Percentiles rank a stretch among this genome's conserved stretches.
phyloP scores from a whole-genome alignment of 2,113 vertebrate genomes.

The Meles meles region DNA sequence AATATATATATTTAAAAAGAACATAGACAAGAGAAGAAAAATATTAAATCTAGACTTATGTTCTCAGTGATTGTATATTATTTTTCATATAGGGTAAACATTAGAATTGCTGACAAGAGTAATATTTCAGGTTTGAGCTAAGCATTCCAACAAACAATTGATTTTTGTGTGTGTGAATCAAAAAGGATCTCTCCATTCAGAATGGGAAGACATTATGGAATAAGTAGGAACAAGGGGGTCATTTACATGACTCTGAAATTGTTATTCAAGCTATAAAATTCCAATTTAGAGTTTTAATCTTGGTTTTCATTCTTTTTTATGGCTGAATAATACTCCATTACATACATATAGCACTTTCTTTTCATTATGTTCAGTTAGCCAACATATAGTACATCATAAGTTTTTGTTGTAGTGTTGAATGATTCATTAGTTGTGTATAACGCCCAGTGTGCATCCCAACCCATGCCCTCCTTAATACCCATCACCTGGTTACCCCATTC shows the following conservation, averaged over 20 bases:
- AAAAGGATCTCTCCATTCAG: not conserved
- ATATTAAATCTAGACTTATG: not conserved
- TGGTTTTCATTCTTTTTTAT: not conserved
- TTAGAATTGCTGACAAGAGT: not conserved
- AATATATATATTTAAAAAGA: not conserved
- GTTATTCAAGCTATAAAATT: constrained; percentile 10
- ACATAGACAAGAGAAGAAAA: not conserved
- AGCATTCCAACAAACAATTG: not conserved
- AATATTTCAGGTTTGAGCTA: not conserved
- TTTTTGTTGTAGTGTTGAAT: not conserved
- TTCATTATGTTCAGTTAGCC: not conserved
- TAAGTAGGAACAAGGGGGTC: not conserved
- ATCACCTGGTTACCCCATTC: not conserved
- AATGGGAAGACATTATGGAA: not conserved
- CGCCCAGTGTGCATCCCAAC: not conserved
- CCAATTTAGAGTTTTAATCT: not conserved
- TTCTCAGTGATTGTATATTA: not conserved
- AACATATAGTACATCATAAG: not conserved
- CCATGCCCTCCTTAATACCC: not conserved
- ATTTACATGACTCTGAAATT: not conserved
- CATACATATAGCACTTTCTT: not conserved
- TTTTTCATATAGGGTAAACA: not conserved
- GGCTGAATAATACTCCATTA: not conserved
- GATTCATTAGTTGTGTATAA: not conserved
- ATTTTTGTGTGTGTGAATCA: not conserved